Percentiles rank a stretch among this genome's conserved stretches.
Evolutionary conservation across 2,113 vertebrate genomes (phyloP).

Genomic region (Carlito syrichta): DNA sequence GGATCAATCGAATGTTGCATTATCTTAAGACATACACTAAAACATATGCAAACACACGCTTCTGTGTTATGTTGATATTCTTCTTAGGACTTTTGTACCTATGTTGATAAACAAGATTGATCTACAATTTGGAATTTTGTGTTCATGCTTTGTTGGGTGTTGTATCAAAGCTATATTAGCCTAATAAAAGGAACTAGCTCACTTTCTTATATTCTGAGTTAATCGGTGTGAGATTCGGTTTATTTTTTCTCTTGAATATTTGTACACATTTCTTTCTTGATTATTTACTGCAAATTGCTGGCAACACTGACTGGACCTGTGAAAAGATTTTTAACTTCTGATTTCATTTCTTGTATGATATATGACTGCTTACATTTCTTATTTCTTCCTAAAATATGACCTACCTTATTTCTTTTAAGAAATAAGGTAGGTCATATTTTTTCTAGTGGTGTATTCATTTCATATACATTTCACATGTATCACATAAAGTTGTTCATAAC

Average conservation of each 20-base stretch:
- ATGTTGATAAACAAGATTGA: neutral
- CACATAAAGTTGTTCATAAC: neutral
- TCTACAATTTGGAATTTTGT: neutral
- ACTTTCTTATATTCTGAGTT: neutral
- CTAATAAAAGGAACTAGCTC: neutral
- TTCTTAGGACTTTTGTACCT: neutral
- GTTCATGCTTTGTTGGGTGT: neutral
- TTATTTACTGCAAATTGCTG: neutral
- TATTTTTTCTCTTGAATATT: neutral
- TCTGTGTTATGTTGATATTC: neutral
- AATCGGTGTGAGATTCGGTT: neutral
- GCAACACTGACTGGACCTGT: neutral
- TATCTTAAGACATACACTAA: neutral
- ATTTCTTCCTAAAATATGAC: conserved; percentile 12
- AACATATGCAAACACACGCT: neutral
- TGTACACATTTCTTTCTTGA: neutral
- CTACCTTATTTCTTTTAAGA: too few species aligned
- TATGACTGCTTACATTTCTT: neutral
- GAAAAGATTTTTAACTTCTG: neutral
- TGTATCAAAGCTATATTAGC: neutral
- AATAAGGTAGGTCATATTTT: neutral
- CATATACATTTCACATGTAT: neutral
- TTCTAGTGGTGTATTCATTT: neutral
- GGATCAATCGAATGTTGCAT: neutral
- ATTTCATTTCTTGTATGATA: neutral